These are phyloP conservation scores for Idaea biselata DNA, from an alignment of 2,888 invertebrate species.

Conservation along the genomic window DNA sequence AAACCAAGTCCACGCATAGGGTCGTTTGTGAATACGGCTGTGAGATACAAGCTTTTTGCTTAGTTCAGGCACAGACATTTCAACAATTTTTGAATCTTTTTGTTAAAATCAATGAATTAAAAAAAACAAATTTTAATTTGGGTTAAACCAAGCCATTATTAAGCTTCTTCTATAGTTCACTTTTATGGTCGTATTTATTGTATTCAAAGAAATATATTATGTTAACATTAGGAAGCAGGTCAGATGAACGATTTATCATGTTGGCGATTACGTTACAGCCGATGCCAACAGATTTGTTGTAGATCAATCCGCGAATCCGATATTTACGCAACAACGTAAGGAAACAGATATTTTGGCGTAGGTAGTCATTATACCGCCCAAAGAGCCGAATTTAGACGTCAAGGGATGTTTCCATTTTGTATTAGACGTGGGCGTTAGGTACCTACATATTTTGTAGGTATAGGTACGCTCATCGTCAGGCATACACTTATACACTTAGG, in stretches of 20 bases:
- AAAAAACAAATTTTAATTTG: too few relatives aligned
- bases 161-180: slow-evolving; percentile 25
- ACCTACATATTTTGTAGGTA: background rate
- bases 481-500: too few relatives aligned
- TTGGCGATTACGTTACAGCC: slow-evolving; percentile 55
- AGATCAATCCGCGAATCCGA: slow-evolving; percentile 60
- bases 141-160: background rate
- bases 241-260: slow-evolving; percentile 59
- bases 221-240: slow-evolving; percentile 56
- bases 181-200: slow-evolving; percentile 26
- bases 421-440: background rate
- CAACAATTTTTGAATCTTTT: too few relatives aligned
- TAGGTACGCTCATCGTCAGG: background rate
- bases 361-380: slow-evolving; percentile 24
- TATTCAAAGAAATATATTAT: slow-evolving; percentile 29
- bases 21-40: too few relatives aligned
- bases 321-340: slow-evolving; percentile 51
- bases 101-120: too few relatives aligned
- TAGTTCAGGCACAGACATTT: too few relatives aligned
- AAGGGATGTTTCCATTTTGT: slow-evolving; percentile 4
- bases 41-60: too few relatives aligned
- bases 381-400: slow-evolving; percentile 15
- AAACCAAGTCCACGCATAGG: too few relatives aligned
- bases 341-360: slow-evolving; percentile 35
- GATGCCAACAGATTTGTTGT: slow-evolving; percentile 62